Conservation (phyloP, 2,888 invertebrate species). For the Brachyptera risi region DNA sequence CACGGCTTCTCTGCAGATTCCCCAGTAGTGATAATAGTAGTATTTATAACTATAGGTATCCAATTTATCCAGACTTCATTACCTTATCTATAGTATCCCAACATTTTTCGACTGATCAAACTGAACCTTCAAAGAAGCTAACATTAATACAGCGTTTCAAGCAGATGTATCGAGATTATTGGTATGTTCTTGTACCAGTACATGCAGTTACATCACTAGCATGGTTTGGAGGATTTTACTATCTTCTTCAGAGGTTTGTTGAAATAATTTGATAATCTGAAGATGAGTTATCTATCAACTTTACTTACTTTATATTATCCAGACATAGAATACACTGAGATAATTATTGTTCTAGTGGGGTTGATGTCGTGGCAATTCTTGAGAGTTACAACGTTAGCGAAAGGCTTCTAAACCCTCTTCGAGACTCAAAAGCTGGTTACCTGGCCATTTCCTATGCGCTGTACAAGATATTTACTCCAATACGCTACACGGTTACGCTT, state of each 20-base stretch:
- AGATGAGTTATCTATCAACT: not conserved
- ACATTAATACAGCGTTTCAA: conserved; percentile 79
- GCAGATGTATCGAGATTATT: conserved; percentile 90
- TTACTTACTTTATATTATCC: not conserved
- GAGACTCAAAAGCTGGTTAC: conserved; percentile 79
- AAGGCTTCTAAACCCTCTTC: conserved; percentile 67
- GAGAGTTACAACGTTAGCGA: conserved; percentile 77
- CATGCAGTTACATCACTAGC: conserved; percentile 81
- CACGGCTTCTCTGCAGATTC: too few relatives aligned
- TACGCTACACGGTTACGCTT: conserved; percentile 88
- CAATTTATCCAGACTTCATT: not conserved
- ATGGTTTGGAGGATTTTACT: conserved; percentile 89
- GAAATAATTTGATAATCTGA: not conserved
- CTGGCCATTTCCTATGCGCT: conserved; percentile 85
- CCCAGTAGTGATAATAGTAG: too few relatives aligned
- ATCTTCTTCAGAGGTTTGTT: conserved; percentile 39
- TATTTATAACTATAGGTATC: not conserved
- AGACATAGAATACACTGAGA: not conserved
- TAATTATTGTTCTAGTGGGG: conserved; percentile 65
- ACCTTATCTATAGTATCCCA: not conserved
- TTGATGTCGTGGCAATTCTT: conserved; percentile 79
- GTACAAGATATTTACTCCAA: conserved; percentile 89
- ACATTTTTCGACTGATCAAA: not conserved
- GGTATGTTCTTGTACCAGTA: conserved; percentile 94
- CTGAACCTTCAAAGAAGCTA: conserved; percentile 45